Percentiles rank a stretch among this genome's conserved stretches.
Conservation (phyloP, 2,888 invertebrate species). For the Eupithecia abbreviata region DNA sequence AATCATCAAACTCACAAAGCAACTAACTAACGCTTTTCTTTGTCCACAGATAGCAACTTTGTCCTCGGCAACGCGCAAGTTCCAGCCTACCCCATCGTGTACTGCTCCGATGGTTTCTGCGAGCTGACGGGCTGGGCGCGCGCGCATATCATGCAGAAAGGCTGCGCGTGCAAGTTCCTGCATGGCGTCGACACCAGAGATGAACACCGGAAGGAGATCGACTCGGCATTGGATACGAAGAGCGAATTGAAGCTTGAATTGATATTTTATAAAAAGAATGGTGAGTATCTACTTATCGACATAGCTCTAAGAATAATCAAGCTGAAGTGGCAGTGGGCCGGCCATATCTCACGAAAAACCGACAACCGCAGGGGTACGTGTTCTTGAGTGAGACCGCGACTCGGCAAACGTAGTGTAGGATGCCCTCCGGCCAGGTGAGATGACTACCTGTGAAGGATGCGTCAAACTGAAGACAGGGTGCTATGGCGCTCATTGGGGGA, state of each 20-base stretch:
- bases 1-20: not conserved
- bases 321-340: too few relatives aligned
- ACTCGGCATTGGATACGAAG: slow-evolving; percentile 94
- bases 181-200: slow-evolving; percentile 96
- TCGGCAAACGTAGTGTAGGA: too few relatives aligned
- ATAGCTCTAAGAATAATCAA: too few relatives aligned
- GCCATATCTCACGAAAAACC: too few relatives aligned
- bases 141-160: slow-evolving; percentile 98
- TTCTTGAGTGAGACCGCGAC: too few relatives aligned
- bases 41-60: slow-evolving; percentile 94
- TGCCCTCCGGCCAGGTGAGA: too few relatives aligned
- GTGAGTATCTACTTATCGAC: slow-evolving; percentile 79
- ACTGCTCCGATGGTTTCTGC: slow-evolving; percentile 98
- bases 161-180: slow-evolving; percentile 97
- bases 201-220: slow-evolving; percentile 94
- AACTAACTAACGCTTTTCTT: slow-evolving; percentile 27
- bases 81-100: slow-evolving; percentile 95
- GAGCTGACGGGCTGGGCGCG: slow-evolving; percentile 96
- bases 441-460: too few relatives aligned
- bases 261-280: slow-evolving; percentile 97
- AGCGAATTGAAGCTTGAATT: slow-evolving; percentile 97
- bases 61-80: slow-evolving; percentile 98
- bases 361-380: too few relatives aligned
- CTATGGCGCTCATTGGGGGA: too few relatives aligned
- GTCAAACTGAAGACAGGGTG: too few relatives aligned